These are phyloP conservation scores for Metaphire vulgaris DNA, from an alignment of 1,140 invertebrate genomes.

Conservation along the genomic window DNA sequence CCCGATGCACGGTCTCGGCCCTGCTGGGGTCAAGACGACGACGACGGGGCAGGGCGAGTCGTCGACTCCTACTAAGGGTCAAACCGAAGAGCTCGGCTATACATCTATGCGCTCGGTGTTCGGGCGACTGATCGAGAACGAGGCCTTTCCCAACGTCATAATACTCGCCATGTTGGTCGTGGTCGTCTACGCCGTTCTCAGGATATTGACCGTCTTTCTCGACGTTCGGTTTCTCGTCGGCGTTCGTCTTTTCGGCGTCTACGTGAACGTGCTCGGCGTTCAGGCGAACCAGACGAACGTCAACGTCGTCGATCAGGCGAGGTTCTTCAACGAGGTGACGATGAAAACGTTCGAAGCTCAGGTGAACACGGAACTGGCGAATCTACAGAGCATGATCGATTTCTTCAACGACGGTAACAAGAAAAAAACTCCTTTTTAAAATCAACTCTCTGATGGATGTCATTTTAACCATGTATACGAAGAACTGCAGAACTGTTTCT, in stretches of 20 bases:
- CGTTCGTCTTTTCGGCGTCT: constrained; percentile 5
- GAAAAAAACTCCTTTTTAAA: no score
- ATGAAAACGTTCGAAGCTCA: constrained; percentile 23
- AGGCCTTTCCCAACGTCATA: constrained; percentile 16
- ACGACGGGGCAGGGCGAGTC: no score
- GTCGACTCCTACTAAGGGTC: no score
- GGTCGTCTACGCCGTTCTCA: constrained; percentile 13
- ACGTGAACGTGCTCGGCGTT: constrained; percentile 8
- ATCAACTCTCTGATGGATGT: no score
- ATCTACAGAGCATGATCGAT: constrained; percentile 24
- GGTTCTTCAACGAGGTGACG: constrained; percentile 20
- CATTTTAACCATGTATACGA: no score
- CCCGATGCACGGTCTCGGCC: no score
- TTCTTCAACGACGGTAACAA: constrained; percentile 21
- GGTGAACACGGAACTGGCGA: constrained; percentile 20
- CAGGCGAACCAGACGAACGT: constrained; percentile 23
- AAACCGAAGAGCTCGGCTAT: no score
- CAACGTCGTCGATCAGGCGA: constrained; percentile 27
- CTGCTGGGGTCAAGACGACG: no score
- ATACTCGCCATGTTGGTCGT: background rate
- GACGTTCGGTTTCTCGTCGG: background rate
- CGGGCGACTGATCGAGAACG: constrained; percentile 9
- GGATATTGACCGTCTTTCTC: background rate
- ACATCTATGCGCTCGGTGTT: no score
- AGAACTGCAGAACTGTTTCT: no score